Evolutionary conservation across 2,797 vertebrate genomes (phyloP), one percentile per base, ranked within the genome.

Genomic region (Mus minutoides): DNA sequence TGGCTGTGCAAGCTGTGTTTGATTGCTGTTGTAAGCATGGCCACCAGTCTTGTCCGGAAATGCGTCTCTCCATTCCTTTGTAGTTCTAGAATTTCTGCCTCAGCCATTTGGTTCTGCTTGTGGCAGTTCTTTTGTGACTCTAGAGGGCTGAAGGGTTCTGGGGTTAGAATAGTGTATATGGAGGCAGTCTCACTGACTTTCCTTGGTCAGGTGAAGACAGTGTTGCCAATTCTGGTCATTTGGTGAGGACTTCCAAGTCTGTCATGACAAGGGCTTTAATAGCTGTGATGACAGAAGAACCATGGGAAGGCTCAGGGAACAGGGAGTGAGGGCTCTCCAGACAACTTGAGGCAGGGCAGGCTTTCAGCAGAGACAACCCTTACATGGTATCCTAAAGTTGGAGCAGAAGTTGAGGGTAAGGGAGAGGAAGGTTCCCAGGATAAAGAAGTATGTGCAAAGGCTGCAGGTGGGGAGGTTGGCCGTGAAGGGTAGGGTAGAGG

Each of bases 251-350:
- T 85, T 94, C 60, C 49, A 90, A 54, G 43, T 4, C 17, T 88
- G 13, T 84, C 60, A 78, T 56, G n/a, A 93, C 64, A 56, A 73
- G 62, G 52, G 75, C 84, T 95, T 84, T 88, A 26, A 58, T 85
- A 62, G 69, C 21, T 29, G 3, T 69, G 58, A 34, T 75, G 16
- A 22, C 17, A 43, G 46, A 37, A n/a, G 2, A 16, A 64, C 7
- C 49, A 52, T 56, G 40, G 3, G 49, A 52, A 2, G 37, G 69
- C 29, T 37, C 40, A 56, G 34, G 8, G 22, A 64, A 29, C 2
- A 87, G 4, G 11, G 64, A 4, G 5, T 2, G 29, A 69, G 29
- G 26, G 5, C 19, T 6, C 31, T 17, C 49, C 43, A 85, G 58
- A 6, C 52, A 56, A 40, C 34, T 31, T 24, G 54, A 73, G 62